These are phyloP conservation scores for Epinephelus malabaricus DNA, from an alignment of 2,797 vertebrate genomes.

Conservation along the genomic window DNA sequence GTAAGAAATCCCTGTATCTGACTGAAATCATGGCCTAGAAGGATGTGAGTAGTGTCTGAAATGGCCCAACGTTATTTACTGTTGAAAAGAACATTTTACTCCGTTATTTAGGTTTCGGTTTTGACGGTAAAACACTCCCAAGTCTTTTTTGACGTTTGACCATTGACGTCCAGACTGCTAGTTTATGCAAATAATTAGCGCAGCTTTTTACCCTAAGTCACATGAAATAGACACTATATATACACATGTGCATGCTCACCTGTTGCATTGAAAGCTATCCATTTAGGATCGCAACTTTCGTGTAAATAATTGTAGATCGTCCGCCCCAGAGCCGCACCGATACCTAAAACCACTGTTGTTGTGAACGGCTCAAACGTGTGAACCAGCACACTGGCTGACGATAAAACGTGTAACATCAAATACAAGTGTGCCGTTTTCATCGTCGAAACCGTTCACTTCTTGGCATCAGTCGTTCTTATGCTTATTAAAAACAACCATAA, in stretches of 20 bases:
- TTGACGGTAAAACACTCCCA: no score
- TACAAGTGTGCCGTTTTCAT: constrained; percentile 65
- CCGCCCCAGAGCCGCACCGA: constrained; percentile 63
- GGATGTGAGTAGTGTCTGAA: neutral
- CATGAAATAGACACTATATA: rapidly evolving
- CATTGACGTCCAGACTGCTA: rapidly evolving
- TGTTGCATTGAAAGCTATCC: constrained; percentile 81
- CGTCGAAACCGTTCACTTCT: constrained; percentile 1
- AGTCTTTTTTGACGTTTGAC: no score
- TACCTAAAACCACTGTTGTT: constrained; percentile 60
- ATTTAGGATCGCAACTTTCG: constrained; percentile 76
- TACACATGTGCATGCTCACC: constrained; percentile 67
- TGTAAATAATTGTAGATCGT: constrained; percentile 75
- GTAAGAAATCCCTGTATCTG: no score
- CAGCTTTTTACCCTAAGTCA: neutral
- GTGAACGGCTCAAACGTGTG: constrained; percentile 81
- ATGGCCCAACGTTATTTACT: neutral
- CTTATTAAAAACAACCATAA: constrained; percentile 8
- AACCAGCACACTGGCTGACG: constrained; percentile 40
- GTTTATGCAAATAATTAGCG: neutral
- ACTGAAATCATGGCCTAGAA: neutral
- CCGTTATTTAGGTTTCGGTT: neutral
- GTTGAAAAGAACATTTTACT: neutral
- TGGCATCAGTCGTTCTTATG: neutral
- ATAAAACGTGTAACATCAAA: constrained; percentile 50